Base-by-base conservation (phyloP, 1,140 invertebrate genomes). In the Aphaenogaster floridana region DNA sequence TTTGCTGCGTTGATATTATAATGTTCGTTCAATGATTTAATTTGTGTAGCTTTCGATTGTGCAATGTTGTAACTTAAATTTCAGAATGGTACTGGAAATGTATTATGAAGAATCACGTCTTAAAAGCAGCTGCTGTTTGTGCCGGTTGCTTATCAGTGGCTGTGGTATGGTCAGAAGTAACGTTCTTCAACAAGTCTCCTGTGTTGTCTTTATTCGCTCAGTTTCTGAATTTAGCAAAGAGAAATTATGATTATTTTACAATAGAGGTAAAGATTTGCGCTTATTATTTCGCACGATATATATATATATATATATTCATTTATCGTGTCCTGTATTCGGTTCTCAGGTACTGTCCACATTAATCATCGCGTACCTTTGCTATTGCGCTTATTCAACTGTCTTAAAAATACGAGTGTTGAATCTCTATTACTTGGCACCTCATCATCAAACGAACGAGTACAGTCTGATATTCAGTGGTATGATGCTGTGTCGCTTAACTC, bases 391-490 rank as follows among this genome's bases (percentile, higher is more conserved):
- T 95, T 99, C 98, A 21, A 99, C 99, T 0, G 97, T 99, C 61
- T 97, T 99, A 90, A 99, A 99, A 95, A 99, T 99, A 88, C 96
- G 98, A 69, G 97, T 99, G 9, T 96, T 99, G 48, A 99, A 99
- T 96, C 97, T 99, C 87, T 99, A 99, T 95, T 99, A 99, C 93
- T 96, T 99, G 90, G 99, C 99, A 8, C 98, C 99, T 0, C 97
- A 99, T 94, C 99, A 99, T 95, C 98, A 99, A 95, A 99, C 99
- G 1, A 99, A 99, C 94, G 99, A 99, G 94, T 99, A 99, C 96
- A 99, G 98, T 94, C 96, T 99, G 66, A 99, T 99, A 92, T 99
- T 99, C 95, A 99, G 98, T 93, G 99, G 99, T 78, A 98, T 99
- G 99, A 97, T 99, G 96, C 96, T 99, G 9, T 99, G 99, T 94